These are phyloP conservation scores for Pampus argenteus DNA, from an alignment of 2,797 vertebrate genomes.

Conservation along the genomic window DNA sequence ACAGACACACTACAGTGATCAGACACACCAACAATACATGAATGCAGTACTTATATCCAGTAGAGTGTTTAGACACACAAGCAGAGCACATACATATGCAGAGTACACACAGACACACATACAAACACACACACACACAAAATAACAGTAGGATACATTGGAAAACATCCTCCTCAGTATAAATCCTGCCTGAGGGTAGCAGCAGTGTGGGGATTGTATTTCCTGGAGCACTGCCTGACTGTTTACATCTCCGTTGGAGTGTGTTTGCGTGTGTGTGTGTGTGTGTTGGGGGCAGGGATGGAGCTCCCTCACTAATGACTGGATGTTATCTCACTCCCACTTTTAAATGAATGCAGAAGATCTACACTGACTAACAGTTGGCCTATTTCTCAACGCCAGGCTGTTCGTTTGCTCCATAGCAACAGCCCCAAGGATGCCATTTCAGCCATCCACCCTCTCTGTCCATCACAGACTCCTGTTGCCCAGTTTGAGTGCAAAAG, in stretches of 20 bases:
- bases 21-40: slow-evolving; percentile 63
- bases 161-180: slow-evolving; percentile 77
- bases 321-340: slow-evolving; percentile 80
- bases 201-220: slow-evolving; percentile 76
- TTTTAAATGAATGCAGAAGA: slow-evolving; percentile 78
- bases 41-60: slow-evolving; percentile 57
- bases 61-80: slow-evolving; percentile 53
- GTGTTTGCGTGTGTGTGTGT: slow-evolving; percentile 39
- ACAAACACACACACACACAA: slow-evolving; percentile 13
- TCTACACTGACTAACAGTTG: slow-evolving; percentile 64
- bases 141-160: slow-evolving; percentile 58
- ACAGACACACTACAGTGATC: slow-evolving; percentile 53
- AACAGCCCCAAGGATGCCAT: slow-evolving; percentile 67
- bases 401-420: slow-evolving; percentile 64
- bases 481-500: slow-evolving; percentile 4
- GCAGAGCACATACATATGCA: slow-evolving; percentile 20
- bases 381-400: slow-evolving; percentile 68
- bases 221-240: slow-evolving; percentile 77
- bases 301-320: slow-evolving; percentile 79
- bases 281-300: slow-evolving; percentile 54
- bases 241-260: slow-evolving; percentile 77
- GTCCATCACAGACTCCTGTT: slow-evolving; percentile 44
- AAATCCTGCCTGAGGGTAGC: slow-evolving; percentile 79
- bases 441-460: slow-evolving; percentile 47
- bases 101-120: not conserved